Conservation (phyloP, 2,888 invertebrate species). For the Tetropium fuscum region DNA sequence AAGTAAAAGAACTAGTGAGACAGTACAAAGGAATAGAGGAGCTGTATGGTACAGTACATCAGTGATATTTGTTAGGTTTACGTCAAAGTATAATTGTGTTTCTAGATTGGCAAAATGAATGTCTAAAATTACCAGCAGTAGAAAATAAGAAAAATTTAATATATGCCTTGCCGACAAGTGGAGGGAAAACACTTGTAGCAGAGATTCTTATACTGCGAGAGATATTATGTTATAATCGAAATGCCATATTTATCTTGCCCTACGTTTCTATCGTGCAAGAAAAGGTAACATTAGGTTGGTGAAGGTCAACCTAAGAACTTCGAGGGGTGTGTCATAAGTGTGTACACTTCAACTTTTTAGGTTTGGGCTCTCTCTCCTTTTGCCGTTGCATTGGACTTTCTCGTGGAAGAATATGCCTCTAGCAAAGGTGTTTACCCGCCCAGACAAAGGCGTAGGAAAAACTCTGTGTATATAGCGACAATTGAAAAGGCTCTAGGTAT, state of each 20-base stretch:
- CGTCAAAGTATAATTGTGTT: slow-evolving; percentile 23
- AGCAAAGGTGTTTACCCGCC: slow-evolving; percentile 89
- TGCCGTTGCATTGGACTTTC: slow-evolving; percentile 87
- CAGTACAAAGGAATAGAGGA: slow-evolving; percentile 82
- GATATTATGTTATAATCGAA: slow-evolving; percentile 81
- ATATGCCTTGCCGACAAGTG: slow-evolving; percentile 95
- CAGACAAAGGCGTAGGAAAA: slow-evolving; percentile 78
- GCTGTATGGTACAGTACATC: slow-evolving; percentile 91
- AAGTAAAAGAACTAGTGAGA: slow-evolving; percentile 78
- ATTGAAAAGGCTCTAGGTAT: slow-evolving; percentile 94
- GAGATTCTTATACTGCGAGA: slow-evolving; percentile 93
- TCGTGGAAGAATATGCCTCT: slow-evolving; percentile 96
- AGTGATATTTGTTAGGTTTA: slow-evolving; percentile 49
- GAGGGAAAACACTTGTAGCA: slow-evolving; percentile 97
- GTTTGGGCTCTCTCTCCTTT: slow-evolving; percentile 87
- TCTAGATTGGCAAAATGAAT: slow-evolving; percentile 95
- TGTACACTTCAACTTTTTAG: no score
- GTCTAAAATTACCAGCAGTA: slow-evolving; percentile 83
- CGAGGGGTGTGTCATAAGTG: no score
- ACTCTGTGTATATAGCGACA: slow-evolving; percentile 90
- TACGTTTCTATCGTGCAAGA: slow-evolving; percentile 98
- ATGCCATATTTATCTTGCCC: slow-evolving; percentile 91
- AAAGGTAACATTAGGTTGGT: no score
- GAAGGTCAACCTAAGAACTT: no score
- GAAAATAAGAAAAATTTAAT: slow-evolving; percentile 83